Percentiles rank a stretch among this genome's conserved stretches.
phyloP scores from a whole-genome alignment of 2,113 vertebrate species.

The Pseudopipra pipra region DNA sequence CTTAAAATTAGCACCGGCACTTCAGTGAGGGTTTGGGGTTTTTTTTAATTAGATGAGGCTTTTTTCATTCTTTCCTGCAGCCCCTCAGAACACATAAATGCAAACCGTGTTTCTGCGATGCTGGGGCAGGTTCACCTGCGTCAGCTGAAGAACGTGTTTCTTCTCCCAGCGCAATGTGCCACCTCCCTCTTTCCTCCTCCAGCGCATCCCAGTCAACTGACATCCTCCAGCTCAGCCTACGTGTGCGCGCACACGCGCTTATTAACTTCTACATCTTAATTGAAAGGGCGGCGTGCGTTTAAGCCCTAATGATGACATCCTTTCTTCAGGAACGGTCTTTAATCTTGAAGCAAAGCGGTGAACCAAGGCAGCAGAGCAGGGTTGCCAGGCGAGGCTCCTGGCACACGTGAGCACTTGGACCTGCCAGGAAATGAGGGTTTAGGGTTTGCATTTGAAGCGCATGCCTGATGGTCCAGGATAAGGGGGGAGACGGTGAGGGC shows the following conservation, averaged over 20 bases:
- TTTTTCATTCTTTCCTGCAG: not conserved
- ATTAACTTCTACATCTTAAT: not conserved
- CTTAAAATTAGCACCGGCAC: not conserved
- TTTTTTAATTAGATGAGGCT: not conserved
- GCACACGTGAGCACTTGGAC: fast-evolving
- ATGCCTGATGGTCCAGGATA: not conserved
- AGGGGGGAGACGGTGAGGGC: fast-evolving
- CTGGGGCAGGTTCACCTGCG: not conserved
- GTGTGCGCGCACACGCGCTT: fast-evolving
- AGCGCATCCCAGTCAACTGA: fast-evolving
- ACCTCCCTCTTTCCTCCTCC: not conserved
- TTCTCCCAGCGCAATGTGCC: not conserved
- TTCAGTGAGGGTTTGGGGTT: not conserved
- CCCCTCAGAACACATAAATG: not conserved
- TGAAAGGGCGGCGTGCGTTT: fast-evolving
- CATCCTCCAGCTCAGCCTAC: not conserved
- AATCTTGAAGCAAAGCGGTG: not conserved
- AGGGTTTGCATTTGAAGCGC: fast-evolving
- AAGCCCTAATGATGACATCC: not conserved
- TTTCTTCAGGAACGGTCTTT: not conserved
- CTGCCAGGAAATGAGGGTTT: not conserved
- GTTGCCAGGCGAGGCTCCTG: not conserved
- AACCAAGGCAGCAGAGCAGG: not conserved
- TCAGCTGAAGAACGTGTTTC: not conserved
- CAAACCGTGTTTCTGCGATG: fast-evolving